Evolutionary conservation across 92 coral and sea anemone genomes (phyloP).

Genomic region (Siderastrea siderea): DNA sequence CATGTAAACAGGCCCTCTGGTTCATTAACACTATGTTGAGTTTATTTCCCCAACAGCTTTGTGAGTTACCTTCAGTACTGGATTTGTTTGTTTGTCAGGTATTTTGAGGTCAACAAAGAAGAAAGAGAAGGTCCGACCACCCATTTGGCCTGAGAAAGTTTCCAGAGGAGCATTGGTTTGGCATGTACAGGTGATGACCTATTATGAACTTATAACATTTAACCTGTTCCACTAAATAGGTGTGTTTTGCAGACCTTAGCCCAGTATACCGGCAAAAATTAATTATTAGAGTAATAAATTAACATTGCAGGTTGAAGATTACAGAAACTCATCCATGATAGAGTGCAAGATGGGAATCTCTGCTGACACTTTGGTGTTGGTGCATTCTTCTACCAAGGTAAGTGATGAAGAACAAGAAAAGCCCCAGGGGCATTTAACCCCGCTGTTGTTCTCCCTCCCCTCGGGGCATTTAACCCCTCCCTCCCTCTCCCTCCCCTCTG

Average conservation of each 20-base stretch:
- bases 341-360: conserved; percentile 94
- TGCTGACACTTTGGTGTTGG: conserved; percentile 90
- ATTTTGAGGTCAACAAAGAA: conserved; percentile 80
- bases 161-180: conserved; percentile 91
- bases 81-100: background rate
- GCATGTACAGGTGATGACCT: conserved; percentile 86
- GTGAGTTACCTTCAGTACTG: background rate
- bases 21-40: too few species aligned
- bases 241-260: background rate
- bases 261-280: too few species aligned
- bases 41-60: too few species aligned
- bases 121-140: conserved; percentile 96
- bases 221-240: background rate
- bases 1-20: too few species aligned
- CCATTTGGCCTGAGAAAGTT: conserved; percentile 84
- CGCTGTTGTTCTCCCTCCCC: too few species aligned
- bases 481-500: too few species aligned
- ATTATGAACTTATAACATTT: too few species aligned
- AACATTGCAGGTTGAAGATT: conserved; percentile 87
- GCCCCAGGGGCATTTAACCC: background rate
- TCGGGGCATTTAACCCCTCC: background rate
- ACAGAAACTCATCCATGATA: conserved; percentile 95
- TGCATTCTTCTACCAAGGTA: conserved; percentile 92
- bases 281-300: background rate
- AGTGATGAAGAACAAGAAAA: conserved; percentile 9